These are phyloP conservation scores for Rhinatrema bivittatum DNA, from an alignment of 2,797 vertebrate genomes.

Conservation along the genomic window DNA sequence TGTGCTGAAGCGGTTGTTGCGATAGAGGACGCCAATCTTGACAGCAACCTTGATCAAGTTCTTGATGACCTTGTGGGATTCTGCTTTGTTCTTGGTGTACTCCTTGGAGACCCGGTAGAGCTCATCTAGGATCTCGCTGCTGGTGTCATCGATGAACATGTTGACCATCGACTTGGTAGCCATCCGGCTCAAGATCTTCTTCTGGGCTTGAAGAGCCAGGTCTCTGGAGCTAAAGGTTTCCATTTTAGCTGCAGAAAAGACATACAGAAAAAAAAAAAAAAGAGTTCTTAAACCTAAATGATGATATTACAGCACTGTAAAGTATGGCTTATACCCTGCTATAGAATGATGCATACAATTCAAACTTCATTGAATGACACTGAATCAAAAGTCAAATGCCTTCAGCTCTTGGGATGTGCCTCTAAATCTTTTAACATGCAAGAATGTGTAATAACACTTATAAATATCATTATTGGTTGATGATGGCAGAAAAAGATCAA, in stretches of 20 bases:
- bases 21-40: constrained; percentile 77
- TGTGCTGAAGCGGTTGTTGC: constrained; percentile 66
- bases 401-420: too few species aligned
- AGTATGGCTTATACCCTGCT: too few species aligned
- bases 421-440: too few species aligned
- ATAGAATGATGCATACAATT: too few species aligned
- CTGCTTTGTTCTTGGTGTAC: constrained; percentile 60
- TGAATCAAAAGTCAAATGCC: too few species aligned
- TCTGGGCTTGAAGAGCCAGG: constrained; percentile 76
- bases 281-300: too few species aligned
- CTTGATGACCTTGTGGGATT: constrained; percentile 83
- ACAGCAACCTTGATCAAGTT: constrained; percentile 82
- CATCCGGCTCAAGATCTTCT: constrained; percentile 83
- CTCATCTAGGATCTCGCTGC: constrained; percentile 81
- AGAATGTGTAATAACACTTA: too few species aligned
- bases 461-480: too few species aligned
- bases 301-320: too few species aligned
- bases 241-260: constrained; percentile 49
- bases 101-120: constrained; percentile 82
- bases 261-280: not conserved
- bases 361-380: too few species aligned
- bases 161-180: constrained; percentile 73
- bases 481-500: too few species aligned
- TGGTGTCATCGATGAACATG: constrained; percentile 84
- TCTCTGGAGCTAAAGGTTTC: constrained; percentile 81